These are phyloP conservation scores for Lumbricus terrestris DNA, from an alignment of 2,888 invertebrate species.

Conservation along the genomic window DNA sequence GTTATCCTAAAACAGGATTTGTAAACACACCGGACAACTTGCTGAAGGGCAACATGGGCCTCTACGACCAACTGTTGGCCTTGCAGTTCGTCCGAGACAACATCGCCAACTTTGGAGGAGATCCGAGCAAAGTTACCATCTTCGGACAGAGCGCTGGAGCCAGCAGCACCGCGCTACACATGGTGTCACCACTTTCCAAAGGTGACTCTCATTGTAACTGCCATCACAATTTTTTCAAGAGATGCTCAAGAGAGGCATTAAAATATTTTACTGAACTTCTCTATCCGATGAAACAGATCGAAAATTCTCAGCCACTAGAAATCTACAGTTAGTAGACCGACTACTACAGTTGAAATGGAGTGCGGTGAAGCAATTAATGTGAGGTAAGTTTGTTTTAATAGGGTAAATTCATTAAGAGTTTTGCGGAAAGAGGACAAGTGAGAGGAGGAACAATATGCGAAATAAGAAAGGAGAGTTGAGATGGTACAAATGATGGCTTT, in stretches of 20 bases:
- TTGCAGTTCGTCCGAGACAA: conserved; percentile 33
- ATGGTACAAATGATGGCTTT: neutral
- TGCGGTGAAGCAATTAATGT: too few relatives aligned
- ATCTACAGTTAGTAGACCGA: too few relatives aligned
- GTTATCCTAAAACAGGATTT: conserved; percentile 29
- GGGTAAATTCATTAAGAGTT: too few relatives aligned
- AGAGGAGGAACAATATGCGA: neutral
- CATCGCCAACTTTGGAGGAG: conserved; percentile 35
- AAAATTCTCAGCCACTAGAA: too few relatives aligned
- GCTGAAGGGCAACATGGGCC: conserved; percentile 32
- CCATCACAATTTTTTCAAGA: too few relatives aligned
- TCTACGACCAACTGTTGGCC: conserved; percentile 31
- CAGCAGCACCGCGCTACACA: conserved; percentile 28
- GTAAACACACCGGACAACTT: conserved; percentile 25
- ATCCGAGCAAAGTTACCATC: conserved; percentile 31
- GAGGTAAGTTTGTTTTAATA: too few relatives aligned
- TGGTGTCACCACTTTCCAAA: conserved; percentile 23
- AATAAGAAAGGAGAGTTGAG: too few relatives aligned
- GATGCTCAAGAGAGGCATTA: too few relatives aligned
- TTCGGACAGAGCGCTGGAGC: conserved; percentile 36
- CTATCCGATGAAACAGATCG: too few relatives aligned
- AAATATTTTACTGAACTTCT: too few relatives aligned
- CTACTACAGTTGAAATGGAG: too few relatives aligned
- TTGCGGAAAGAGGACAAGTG: too few relatives aligned
- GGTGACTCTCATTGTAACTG: neutral